Percentiles rank a stretch among this genome's conserved stretches.
phyloP scores from a whole-genome alignment of 2,113 vertebrate species.

The Struthio camelus region DNA sequence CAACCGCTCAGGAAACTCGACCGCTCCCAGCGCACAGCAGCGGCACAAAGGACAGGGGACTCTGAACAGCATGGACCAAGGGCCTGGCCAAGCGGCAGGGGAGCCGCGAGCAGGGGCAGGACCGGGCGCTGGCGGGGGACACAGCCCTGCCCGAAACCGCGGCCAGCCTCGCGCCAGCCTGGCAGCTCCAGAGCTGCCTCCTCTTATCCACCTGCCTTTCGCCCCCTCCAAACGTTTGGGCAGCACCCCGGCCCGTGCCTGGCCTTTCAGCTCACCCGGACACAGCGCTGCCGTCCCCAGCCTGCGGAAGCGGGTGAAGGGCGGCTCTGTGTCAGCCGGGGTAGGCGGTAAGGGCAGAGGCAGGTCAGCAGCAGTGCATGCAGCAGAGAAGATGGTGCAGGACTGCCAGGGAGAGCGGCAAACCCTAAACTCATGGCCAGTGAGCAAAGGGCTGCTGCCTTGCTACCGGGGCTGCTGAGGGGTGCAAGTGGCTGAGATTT shows the following conservation, averaged over 20 bases:
- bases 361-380: background rate
- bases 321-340: background rate
- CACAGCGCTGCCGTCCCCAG: background rate
- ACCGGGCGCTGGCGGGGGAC: background rate
- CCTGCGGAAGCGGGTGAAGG: background rate
- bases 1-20: constrained; percentile 79
- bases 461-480: background rate
- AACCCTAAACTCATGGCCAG: no score
- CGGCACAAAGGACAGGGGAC: constrained; percentile 77
- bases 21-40: constrained; percentile 70
- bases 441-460: background rate
- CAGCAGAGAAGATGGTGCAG: background rate
- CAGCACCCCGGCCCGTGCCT: background rate
- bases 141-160: background rate
- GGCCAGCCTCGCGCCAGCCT: background rate
- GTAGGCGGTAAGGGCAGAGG: background rate
- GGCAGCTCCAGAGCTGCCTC: background rate
- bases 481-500: background rate
- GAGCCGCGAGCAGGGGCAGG: background rate
- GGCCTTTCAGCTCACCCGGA: background rate
- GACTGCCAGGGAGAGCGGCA: background rate
- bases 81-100: constrained; percentile 59
- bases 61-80: constrained; percentile 57
- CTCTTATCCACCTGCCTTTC: background rate
- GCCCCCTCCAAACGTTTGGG: background rate